Base-by-base conservation (phyloP, 2,888 invertebrate species). In the Corythucha ciliata region DNA sequence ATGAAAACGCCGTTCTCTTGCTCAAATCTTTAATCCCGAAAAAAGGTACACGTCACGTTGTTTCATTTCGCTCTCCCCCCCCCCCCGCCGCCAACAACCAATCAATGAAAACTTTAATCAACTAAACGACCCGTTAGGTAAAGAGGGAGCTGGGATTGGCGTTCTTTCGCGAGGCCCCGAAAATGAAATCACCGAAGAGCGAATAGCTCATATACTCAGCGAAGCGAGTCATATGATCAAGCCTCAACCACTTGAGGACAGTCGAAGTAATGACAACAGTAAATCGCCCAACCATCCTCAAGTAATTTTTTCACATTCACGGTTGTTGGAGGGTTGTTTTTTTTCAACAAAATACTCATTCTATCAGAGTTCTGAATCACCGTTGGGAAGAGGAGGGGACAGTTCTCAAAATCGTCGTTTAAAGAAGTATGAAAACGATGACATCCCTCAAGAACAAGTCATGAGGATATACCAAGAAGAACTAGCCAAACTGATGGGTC, bases 11-110 rank as follows among this genome's bases (percentile, higher is more conserved):
- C 65, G 90, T 98, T 65, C 79, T 92, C 77, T 83, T 96, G 64
- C 82, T 98, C 69, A 97, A 98, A 74, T 90, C 93, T 61, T 83
- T 98, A 69, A 93, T 96, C 74, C 92, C 92, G 69, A 91, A 90
- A 78, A 91, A 92, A 90, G 91, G 91, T 91, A 81, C 79, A 79
- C 36, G 25, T 6, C n/a, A n/a, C n/a, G n/a, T n/a, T n/a, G n/a
- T n/a, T n/a, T n/a, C n/a, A n/a, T n/a, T n/a, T n/a, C n/a, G n/a
- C n/a, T n/a, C n/a, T n/a, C n/a, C n/a, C n/a, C n/a, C n/a, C n/a
- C n/a, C n/a, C n/a, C n/a, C n/a, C n/a, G n/a, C n/a, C n/a, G n/a
- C n/a, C n/a, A n/a, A n/a, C n/a, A n/a, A n/a, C n/a, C n/a, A n/a
- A n/a, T n/a, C n/a, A n/a, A n/a, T n/a, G n/a, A n/a, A n/a, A n/a